Evolutionary conservation across 2,113 vertebrate species (phyloP).

Genomic region (Loxodonta africana): DNA sequence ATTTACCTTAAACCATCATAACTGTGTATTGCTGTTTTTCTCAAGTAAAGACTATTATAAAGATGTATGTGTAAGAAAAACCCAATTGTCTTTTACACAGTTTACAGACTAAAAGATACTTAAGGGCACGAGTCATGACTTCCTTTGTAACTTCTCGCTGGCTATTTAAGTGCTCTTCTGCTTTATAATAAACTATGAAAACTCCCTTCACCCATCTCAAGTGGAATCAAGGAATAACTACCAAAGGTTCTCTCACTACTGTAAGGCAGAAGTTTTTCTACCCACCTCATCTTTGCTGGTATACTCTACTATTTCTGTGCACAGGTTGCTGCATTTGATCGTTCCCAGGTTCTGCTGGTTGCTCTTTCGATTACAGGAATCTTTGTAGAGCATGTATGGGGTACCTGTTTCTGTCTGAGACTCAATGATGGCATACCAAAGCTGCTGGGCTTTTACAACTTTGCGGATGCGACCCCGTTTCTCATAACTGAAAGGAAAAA

Average conservation of each 20-base stretch:
- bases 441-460: constrained; percentile 97
- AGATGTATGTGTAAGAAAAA: not conserved
- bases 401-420: constrained; percentile 98
- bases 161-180: not conserved
- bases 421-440: constrained; percentile 98
- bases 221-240: constrained; percentile 25
- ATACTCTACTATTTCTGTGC: constrained; percentile 97
- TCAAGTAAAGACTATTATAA: constrained; percentile 52
- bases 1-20: not conserved
- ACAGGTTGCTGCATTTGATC: constrained; percentile 98
- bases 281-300: constrained; percentile 96
- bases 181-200: constrained; percentile 23
- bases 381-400: constrained; percentile 98
- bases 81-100: not conserved
- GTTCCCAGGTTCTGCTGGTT: constrained; percentile 99
- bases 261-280: not conserved
- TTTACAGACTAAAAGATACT: constrained; percentile 22
- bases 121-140: not conserved
- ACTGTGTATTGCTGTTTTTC: not conserved
- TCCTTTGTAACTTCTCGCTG: not conserved
- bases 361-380: constrained; percentile 98
- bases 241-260: not conserved
- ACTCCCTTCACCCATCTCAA: not conserved
- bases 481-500: constrained; percentile 92
- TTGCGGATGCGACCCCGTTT: constrained; percentile 92